Conservation (phyloP, 2,797 vertebrate species). For the Hydrolagus colliei region DNA sequence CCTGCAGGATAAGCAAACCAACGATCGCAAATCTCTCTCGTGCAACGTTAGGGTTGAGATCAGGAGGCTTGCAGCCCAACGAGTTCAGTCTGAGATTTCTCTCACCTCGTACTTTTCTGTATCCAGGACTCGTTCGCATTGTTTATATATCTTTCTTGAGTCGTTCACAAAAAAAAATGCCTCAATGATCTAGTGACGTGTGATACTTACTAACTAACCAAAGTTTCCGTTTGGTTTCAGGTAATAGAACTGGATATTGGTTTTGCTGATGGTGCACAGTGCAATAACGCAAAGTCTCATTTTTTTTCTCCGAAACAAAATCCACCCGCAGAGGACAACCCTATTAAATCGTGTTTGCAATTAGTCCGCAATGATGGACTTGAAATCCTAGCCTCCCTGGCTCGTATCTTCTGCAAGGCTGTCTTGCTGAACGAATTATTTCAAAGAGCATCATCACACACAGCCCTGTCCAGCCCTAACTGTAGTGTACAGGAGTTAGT, state of each 20-base stretch:
- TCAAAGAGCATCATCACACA: no score
- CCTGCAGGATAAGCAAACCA: neutral
- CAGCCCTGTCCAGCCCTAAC: neutral
- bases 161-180: neutral
- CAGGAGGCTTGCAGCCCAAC: neutral
- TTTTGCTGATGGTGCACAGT: neutral
- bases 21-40: no score
- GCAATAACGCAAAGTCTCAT: neutral
- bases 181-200: conserved; percentile 19
- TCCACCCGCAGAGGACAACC: neutral
- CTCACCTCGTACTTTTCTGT: neutral
- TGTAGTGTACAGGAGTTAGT: neutral
- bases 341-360: neutral
- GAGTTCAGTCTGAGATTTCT: no score
- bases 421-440: neutral
- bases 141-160: conserved; percentile 22
- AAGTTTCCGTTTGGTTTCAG: conserved; percentile 19
- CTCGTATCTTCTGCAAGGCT: neutral
- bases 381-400: no score
- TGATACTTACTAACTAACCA: neutral
- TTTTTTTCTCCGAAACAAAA: neutral
- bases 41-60: neutral
- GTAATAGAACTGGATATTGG: neutral
- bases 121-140: neutral
- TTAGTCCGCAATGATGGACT: neutral